phyloP scores from a whole-genome alignment of 2,888 invertebrate species.

The Caenorhabditis sulstoni region DNA sequence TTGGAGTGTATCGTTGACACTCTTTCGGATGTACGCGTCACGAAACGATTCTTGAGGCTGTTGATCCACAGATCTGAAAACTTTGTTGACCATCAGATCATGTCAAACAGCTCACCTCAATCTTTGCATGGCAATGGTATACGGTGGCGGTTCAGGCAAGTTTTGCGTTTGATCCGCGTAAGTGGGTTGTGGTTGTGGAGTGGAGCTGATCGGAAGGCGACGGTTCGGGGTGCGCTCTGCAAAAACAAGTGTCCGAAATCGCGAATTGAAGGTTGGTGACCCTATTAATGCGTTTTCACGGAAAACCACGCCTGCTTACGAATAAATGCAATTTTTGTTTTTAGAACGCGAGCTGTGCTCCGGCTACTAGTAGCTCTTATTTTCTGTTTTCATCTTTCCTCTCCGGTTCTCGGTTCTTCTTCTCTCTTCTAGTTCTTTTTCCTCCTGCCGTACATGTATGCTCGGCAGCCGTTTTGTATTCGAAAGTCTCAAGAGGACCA shows the following conservation, averaged over 20 bases:
- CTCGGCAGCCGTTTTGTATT: background rate
- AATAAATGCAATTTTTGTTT: slow-evolving; percentile 37
- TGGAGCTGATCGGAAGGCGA: slow-evolving; percentile 50
- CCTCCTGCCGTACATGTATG: background rate
- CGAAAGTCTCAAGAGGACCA: slow-evolving; percentile 23
- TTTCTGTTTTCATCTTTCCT: slow-evolving; percentile 13
- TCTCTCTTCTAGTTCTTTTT: background rate
- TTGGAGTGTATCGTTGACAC: slow-evolving; percentile 64
- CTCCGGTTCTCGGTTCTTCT: slow-evolving; percentile 1
- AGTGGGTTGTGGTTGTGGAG: slow-evolving; percentile 55
- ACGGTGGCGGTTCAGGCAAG: slow-evolving; percentile 69
- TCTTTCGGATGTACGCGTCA: slow-evolving; percentile 67
- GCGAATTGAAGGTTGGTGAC: no score
- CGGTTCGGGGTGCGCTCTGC: slow-evolving; percentile 49
- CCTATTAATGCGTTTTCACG: no score
- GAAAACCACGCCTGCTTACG: background rate
- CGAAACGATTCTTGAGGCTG: slow-evolving; percentile 65
- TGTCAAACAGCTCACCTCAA: slow-evolving; percentile 27
- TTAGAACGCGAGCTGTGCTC: slow-evolving; percentile 9
- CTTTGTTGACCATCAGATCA: no score
- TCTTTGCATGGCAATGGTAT: slow-evolving; percentile 67
- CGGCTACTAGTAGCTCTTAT: slow-evolving; percentile 25
- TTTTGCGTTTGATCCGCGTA: slow-evolving; percentile 64
- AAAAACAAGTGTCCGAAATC: background rate
- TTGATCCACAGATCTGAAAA: slow-evolving; percentile 45